Base-by-base conservation (phyloP, 2,888 invertebrate genomes). In the Cheilosia vulpina region DNA sequence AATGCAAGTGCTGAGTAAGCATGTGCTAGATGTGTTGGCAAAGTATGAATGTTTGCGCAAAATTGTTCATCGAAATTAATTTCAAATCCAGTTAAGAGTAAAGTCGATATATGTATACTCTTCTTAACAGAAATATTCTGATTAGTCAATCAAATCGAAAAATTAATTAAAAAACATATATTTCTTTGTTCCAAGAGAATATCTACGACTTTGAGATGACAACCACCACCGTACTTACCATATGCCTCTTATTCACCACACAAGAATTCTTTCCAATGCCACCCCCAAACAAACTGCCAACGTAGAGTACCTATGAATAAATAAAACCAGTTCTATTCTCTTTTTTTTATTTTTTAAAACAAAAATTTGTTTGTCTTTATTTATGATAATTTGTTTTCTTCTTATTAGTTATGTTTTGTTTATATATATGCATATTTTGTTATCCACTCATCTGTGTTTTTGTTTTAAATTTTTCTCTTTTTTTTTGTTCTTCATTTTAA, bases 311-410 rank as follows among this genome's bases (percentile, higher is more conserved):
- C 66, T 87, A 85, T 87, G 31, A 31, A 9, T 31, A 31, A 87
- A 87, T 17, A 87, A 88, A 87, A 88, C 68, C 38, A 47, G 21
- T 87, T 88, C 65, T 52, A 87, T 87, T 88, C 80, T 24, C 76
- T 87, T 87, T 88, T 88, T 87, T 88, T 88, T 84, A 45, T 79
- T 87, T 87, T 83, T 87, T 87, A 75, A 87, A 87, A 83, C 80
- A 80, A 83, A 87, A 87, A 87, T 71, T 80, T 87, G 79, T 83
- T 77, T 87, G 47, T 83, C 87, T 82, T 82, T 82, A 82, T 87
- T 82, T 83, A 82, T 78, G 78, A 82, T 82, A 82, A 87, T 73
- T 82, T 87, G 52, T 79, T 79, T n/a, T 19, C 65, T 69, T 19
- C 50, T 76, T 69, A 45, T 65, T 45, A 62, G 24, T 47, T 65